Percentiles rank a stretch among this genome's conserved stretches.
phyloP scores from a whole-genome alignment of 2,113 vertebrate genomes.

The Gyps fulvus region DNA sequence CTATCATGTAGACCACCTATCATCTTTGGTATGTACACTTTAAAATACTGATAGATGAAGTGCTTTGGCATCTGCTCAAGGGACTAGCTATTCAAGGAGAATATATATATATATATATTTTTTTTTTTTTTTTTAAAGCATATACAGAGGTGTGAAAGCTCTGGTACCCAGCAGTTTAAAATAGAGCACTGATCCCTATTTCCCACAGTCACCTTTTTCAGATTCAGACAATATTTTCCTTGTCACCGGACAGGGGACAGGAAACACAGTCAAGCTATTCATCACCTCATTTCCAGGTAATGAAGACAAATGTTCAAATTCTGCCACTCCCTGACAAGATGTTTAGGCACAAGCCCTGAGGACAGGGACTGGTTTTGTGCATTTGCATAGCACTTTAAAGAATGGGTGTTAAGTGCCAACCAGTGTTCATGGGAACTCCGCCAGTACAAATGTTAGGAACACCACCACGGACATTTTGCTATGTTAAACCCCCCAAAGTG shows the following conservation, averaged over 20 bases:
- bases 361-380: background rate
- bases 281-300: conserved; percentile 2
- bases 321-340: background rate
- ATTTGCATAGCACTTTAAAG: background rate
- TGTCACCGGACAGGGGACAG: background rate
- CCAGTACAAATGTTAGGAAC: background rate
- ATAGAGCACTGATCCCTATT: background rate
- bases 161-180: background rate
- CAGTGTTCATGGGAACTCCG: background rate
- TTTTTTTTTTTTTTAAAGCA: background rate
- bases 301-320: background rate
- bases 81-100: background rate
- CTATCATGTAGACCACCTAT: background rate
- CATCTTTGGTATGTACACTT: background rate
- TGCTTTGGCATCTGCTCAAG: background rate
- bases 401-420: background rate
- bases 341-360: background rate
- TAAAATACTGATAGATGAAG: background rate
- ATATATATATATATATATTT: background rate
- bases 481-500: conserved; percentile 5
- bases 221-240: background rate
- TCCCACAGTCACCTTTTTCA: background rate
- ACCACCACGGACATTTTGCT: background rate
- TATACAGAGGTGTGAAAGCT: background rate
- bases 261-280: background rate